These are phyloP conservation scores for Montipora foliosa DNA, from an alignment of 64 coral and sea anemone species.

Conservation along the genomic window DNA sequence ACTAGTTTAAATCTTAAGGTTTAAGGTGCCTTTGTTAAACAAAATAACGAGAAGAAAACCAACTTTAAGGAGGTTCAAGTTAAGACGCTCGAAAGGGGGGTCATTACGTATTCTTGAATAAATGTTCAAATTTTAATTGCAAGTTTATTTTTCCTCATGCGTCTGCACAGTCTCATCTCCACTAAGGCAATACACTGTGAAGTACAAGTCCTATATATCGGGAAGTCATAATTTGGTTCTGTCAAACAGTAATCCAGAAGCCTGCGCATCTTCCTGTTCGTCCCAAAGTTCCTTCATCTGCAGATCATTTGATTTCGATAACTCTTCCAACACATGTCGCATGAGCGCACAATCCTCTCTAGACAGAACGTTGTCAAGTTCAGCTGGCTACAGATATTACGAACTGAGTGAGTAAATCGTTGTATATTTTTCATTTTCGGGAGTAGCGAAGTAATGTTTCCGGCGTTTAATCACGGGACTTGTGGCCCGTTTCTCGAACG, in stretches of 20 bases:
- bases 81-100: too few species aligned
- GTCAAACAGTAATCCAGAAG: conserved; percentile 23
- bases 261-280: conserved; percentile 58
- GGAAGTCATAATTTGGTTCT: conserved; percentile 37
- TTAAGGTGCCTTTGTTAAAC: too few species aligned
- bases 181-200: conserved; percentile 14
- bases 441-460: too few species aligned
- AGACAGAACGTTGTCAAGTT: conserved; percentile 1
- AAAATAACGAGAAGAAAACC: too few species aligned
- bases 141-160: not conserved
- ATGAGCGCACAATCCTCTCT: conserved; percentile 66
- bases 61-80: too few species aligned
- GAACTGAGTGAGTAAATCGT: conserved; percentile 79
- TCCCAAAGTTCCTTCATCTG: conserved; percentile 67
- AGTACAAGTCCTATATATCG: conserved; percentile 69
- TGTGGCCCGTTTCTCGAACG: too few species aligned
- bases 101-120: too few species aligned
- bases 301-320: conserved; percentile 88
- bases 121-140: not conserved
- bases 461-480: too few species aligned
- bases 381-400: conserved; percentile 48
- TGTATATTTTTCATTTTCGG: too few species aligned
- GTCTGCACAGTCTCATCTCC: not conserved
- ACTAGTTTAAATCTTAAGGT: too few species aligned
- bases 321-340: conserved; percentile 45